A percentile compares a stretch with the other conserved stretches of the same genome.
Evolutionary conservation across 2,797 vertebrate genomes (phyloP).

Genomic region (Ataeniobius toweri): DNA sequence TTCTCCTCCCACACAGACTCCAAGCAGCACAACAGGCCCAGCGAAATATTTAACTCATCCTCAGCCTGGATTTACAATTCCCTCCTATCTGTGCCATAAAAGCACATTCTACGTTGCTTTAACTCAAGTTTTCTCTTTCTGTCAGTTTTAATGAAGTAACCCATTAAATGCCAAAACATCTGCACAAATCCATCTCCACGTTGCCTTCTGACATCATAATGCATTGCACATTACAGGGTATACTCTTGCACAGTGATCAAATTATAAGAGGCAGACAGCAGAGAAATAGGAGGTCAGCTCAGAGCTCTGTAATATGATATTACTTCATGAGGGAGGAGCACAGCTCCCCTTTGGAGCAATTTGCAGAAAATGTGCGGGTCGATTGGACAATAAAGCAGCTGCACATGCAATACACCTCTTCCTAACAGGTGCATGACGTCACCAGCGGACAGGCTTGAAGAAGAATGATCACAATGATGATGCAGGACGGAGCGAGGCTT

Average conservation of each 20-base stretch:
- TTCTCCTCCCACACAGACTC: constrained; percentile 79
- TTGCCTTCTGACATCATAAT: constrained; percentile 21
- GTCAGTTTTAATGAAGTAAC: background rate
- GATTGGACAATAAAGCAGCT: constrained; percentile 53
- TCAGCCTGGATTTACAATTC: constrained; percentile 39
- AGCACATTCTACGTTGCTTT: background rate
- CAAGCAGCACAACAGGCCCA: constrained; percentile 63
- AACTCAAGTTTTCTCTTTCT: background rate
- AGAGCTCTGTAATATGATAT: constrained; percentile 70
- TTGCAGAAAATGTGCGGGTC: constrained; percentile 42
- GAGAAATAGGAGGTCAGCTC: constrained; percentile 53
- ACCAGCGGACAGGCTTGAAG: constrained; percentile 29
- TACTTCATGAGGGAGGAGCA: constrained; percentile 37
- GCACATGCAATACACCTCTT: constrained; percentile 41
- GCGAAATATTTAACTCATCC: constrained; percentile 76
- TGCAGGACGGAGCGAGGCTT: constrained; percentile 6
- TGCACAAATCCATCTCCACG: constrained; percentile 1
- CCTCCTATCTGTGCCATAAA: background rate
- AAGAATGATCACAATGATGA: constrained; percentile 7
- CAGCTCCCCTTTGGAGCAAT: constrained; percentile 43
- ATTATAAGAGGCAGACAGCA: constrained; percentile 46
- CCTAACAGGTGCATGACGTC: constrained; percentile 48
- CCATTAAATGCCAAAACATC: background rate
- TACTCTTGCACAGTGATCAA: constrained; percentile 69
- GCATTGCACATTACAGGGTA: constrained; percentile 35